A percentile compares a stretch with the other conserved stretches of the same genome.
These are phyloP conservation scores for Smittia aterrima DNA, from an alignment of 2,888 invertebrate species.

Conservation along the genomic window DNA sequence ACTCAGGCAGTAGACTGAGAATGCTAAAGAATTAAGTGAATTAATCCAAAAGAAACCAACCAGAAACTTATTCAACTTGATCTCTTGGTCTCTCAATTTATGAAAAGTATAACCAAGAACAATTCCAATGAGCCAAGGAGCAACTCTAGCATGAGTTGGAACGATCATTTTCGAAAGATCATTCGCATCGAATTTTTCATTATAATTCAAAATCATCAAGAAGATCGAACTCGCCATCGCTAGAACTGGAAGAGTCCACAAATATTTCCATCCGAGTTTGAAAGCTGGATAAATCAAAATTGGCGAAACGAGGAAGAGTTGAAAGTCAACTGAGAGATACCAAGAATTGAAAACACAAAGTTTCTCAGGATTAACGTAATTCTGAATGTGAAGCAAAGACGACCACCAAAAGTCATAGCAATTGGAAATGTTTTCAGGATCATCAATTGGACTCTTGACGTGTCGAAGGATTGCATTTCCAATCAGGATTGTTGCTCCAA, in stretches of 20 bases:
- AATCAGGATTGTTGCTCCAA: constrained; percentile 56
- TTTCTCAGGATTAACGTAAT: constrained; percentile 51
- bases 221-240: constrained; percentile 55
- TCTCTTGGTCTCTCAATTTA: too few species aligned
- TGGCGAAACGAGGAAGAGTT: constrained; percentile 59
- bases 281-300: constrained; percentile 56
- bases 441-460: too few species aligned
- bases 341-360: constrained; percentile 59
- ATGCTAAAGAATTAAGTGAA: too few species aligned
- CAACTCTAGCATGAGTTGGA: too few species aligned
- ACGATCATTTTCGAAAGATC: too few species aligned
- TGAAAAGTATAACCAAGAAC: too few species aligned
- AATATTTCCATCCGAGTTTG: not conserved
- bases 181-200: too few species aligned
- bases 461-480: constrained; percentile 53
- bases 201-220: constrained; percentile 44
- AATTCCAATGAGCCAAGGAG: too few species aligned
- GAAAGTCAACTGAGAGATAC: constrained; percentile 61
- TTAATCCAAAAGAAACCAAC: too few species aligned
- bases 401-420: constrained; percentile 61
- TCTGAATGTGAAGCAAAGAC: constrained; percentile 55
- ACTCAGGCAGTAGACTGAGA: too few species aligned
- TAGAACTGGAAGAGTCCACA: not conserved
- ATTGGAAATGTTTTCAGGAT: too few species aligned
- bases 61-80: too few species aligned